Base-by-base conservation (phyloP, 2,888 invertebrate genomes). In the Bombylius discolor region DNA sequence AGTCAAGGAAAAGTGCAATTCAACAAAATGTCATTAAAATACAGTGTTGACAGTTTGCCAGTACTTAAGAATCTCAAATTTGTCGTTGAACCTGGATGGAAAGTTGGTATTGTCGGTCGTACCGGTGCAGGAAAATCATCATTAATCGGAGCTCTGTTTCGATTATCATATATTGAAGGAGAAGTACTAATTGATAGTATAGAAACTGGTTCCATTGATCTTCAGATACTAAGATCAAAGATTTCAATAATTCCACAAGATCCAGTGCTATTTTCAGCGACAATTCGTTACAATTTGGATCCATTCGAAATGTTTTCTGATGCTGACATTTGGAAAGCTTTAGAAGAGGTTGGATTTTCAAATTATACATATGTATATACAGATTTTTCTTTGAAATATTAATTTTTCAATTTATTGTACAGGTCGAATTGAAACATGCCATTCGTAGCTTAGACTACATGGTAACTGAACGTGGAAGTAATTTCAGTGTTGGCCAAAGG, bases 81-180 rank as follows among this genome's bases (percentile, higher is more conserved):
- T 49, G 69, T 73, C 1, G 82, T 90, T 54, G 78, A 84, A 65
- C 79, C 84, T 46, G 82, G 81, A 56, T 76, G 74, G 62, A 70
- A 89, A 84, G 81, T 89, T 56, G 89, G 89, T 13, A 85, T 89
- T 62, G 87, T 89, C 5, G 90, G 90, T 4, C 77, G 90, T 55
- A 91, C 91, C 0, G 91, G 91, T 3, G 90, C 90, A 3, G 91
- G 90, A 1, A 89, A 89, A 70, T 87, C 86, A 0, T 87, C 87
- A 0, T 73, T 89, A 13, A 85, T 89, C 59, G 81, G 86, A 0
- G 86, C 88, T 1, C 72, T 92, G 54, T 92, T 91, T 73, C 80
- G 89, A 5, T 76, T 91, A 57, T 81, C 85, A 0, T 81, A 84
- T 55, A 78, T 84, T 5, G 81, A 81, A 58, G 91, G 91, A 5